Evolutionary conservation across 2,888 invertebrate genomes (phyloP), one percentile per base, ranked within the genome.

Genomic region (Ephialtes manifestator): DNA sequence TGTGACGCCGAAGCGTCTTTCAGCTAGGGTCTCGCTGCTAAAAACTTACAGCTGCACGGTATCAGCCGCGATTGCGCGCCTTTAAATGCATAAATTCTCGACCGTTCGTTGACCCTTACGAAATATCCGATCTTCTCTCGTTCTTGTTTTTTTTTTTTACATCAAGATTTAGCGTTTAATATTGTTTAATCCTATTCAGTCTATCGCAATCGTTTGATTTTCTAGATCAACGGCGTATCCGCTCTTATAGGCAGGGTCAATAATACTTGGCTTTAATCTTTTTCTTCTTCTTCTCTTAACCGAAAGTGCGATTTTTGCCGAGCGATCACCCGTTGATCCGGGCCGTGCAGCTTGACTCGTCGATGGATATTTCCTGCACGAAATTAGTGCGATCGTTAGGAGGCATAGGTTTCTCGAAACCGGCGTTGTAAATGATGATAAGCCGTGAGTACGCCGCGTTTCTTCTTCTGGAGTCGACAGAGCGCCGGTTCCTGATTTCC

Each of bases 391-490:
- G 20, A 74, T 51, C 63, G 86, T 92, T 92, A 93, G 65, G 92
- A 96, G 89, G 96, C 96, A 94, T 97, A 97, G 39, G 96, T 96
- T 92, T 96, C 96, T 87, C 96, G 94, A 94, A 97, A 96, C 81
- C 96, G 95, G 91, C 96, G 96, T 93, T 97, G 97, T 88, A 97
- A 95, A 91, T 96, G 95, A 89, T 97, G 97, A 79, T 96, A 97
- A 5, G 97, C 97, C 91, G 96, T 96, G 87, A 96, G 94, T 68
- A 97, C 95, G 84, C 96, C 96, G 51, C 94, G 91, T 84, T 94
- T 95, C 93, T 91, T 95, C 94, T 88, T 95, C 87, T 94, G 94
- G 90, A 91, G 92, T 78, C 94, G 91, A 83, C 95, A 94, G 7
- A 94, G 90, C 81, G 95, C 94, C 5, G 92, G 81, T 84, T 93